phyloP scores from a whole-genome alignment of 2,797 vertebrate species.

The Cyprinella venusta region DNA sequence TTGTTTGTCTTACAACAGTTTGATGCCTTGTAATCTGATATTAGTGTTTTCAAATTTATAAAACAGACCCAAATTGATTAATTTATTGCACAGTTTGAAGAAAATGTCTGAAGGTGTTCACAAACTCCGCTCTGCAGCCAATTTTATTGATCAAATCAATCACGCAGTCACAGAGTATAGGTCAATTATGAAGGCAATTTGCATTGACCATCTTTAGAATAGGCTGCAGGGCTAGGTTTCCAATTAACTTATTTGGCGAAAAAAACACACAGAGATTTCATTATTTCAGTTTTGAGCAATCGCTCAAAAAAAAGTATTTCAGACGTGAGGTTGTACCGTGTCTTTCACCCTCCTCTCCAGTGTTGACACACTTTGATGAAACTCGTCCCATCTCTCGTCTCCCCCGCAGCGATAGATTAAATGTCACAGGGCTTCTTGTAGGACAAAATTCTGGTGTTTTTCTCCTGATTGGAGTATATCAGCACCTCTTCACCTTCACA shows the following conservation, averaged over 20 bases:
- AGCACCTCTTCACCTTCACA: background rate
- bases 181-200: background rate
- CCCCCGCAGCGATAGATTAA: slow-evolving; percentile 25
- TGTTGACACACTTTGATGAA: slow-evolving; percentile 33
- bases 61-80: too few species aligned
- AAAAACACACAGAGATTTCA: background rate
- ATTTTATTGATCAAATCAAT: background rate
- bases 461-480: background rate
- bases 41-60: too few species aligned
- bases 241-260: background rate
- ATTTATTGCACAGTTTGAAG: too few species aligned
- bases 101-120: too few species aligned
- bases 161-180: background rate
- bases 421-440: slow-evolving; percentile 28
- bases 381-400: slow-evolving; percentile 12
- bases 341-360: background rate
- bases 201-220: background rate
- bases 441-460: background rate
- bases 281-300: background rate
- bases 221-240: background rate
- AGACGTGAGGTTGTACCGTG: background rate
- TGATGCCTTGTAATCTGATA: too few species aligned
- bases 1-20: too few species aligned
- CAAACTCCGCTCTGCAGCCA: background rate
- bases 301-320: background rate